Evolutionary conservation across 2,888 invertebrate species (phyloP).

Genomic region (Orthosia incerta): DNA sequence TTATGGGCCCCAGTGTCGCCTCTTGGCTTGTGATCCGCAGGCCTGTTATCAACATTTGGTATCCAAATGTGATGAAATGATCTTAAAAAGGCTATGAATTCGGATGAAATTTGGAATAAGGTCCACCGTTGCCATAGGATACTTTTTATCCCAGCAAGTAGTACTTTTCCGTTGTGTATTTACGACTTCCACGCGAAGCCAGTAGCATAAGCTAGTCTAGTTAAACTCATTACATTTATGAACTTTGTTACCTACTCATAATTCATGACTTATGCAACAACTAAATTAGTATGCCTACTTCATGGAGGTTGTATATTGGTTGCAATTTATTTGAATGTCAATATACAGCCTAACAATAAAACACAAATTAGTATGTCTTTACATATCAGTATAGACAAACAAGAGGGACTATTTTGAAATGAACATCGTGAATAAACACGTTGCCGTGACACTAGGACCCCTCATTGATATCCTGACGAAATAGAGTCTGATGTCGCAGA

Average conservation of each 20-base stretch:
- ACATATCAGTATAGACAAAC: background rate
- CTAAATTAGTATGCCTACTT: background rate
- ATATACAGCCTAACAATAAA: slow-evolving; percentile 10
- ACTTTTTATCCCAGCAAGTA: too few species aligned
- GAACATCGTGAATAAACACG: slow-evolving; percentile 22
- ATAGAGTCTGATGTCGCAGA: slow-evolving; percentile 13
- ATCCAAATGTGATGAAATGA: too few species aligned
- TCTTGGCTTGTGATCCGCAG: too few species aligned
- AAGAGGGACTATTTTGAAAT: slow-evolving; percentile 38
- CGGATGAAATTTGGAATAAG: too few species aligned
- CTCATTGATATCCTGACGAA: slow-evolving; percentile 44
- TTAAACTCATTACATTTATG: background rate
- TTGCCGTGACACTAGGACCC: slow-evolving; percentile 50
- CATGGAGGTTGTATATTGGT: background rate
- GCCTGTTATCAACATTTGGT: too few species aligned
- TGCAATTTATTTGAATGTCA: slow-evolving; percentile 23
- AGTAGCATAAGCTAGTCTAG: too few species aligned
- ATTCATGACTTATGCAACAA: background rate
- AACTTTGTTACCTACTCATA: background rate
- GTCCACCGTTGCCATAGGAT: too few species aligned
- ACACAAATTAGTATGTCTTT: slow-evolving; percentile 11
- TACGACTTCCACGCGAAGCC: too few species aligned
- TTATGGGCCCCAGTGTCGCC: too few species aligned
- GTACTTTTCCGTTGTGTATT: too few species aligned
- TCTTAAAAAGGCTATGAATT: too few species aligned